Evolutionary conservation across 1,140 invertebrate genomes (phyloP), one percentile per base, ranked within the genome.

Genomic region (Wiebesia pumilae): DNA sequence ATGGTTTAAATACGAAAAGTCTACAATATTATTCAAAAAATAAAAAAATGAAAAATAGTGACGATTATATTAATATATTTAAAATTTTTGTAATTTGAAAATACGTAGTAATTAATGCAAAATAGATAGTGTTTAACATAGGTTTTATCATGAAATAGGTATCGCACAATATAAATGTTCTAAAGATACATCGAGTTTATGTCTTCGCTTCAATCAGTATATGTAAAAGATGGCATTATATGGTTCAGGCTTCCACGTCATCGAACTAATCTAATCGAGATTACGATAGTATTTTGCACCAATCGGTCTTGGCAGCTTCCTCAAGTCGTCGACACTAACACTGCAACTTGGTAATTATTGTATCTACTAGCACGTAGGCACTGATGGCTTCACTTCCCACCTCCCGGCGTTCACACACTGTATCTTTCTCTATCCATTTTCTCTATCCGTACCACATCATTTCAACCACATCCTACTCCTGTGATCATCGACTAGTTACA

Each of bases 301-400:
- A 51, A 81, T 86, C 54, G 69, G 35, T 81, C 54, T 81, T 81
- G 67, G 47, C 84, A 82, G 84, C 27, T 47, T 81, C 27, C 75
- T 67, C 33, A 40, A 81, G 73, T 14, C 35, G 51, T 47, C 58
- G 73, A 33, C 58, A n/a, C 54, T 62, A 58, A 77, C 47, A 1
- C 54, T 43, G 7, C n/a, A 84, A 84, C 73, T 79, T 51, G 58
- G 16, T 79, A 77, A 84, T 84, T 84, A 84, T 84, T 84, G 54
- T 43, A 77, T 84, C 51, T 81, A 62, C 33, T 47, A 51, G 67
- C 62, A 82, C 27, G 16, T 82, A 71, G 38, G 38, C 27, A 21
- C 38, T 75, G 40, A 71, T 38, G 69, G 69, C 69, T 38, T 16
- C 9, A 38, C 30, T 21, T 58, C 10, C 19, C 24, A 14, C 38